Evolutionary conservation across 2,888 invertebrate species (phyloP).

Genomic region (Ophioninae sp.): DNA sequence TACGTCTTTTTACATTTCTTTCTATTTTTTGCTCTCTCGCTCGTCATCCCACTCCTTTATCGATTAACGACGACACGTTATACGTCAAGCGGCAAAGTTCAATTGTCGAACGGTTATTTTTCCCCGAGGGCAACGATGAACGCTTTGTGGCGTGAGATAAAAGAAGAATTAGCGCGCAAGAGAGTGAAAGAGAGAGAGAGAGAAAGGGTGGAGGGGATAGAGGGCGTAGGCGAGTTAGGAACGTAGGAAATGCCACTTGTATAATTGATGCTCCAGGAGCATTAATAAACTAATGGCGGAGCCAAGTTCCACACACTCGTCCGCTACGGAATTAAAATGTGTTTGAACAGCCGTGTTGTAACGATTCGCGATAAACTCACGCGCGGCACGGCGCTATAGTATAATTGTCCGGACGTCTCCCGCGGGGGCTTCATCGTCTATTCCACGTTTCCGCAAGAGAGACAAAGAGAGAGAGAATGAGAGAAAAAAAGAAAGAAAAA

Average conservation of each 20-base stretch:
- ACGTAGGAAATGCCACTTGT: constrained; percentile 44
- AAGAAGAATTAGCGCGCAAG: constrained; percentile 39
- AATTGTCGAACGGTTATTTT: constrained; percentile 54
- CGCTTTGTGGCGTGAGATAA: constrained; percentile 47
- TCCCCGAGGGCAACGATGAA: constrained; percentile 49
- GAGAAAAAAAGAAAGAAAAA: background rate
- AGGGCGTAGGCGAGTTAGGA: background rate
- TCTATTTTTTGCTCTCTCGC: constrained; percentile 3
- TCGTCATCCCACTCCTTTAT: constrained; percentile 7
- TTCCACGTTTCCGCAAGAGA: constrained; percentile 24
- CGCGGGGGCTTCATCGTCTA: constrained; percentile 40
- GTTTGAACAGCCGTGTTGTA: constrained; percentile 57
- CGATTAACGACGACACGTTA: constrained; percentile 17
- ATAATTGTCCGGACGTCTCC: constrained; percentile 49
- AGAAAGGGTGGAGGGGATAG: background rate
- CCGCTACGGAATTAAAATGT: constrained; percentile 50
- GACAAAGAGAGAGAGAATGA: background rate
- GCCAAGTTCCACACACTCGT: constrained; percentile 35
- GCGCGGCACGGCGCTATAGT: constrained; percentile 29
- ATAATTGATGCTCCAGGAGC: constrained; percentile 54
- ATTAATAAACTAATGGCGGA: constrained; percentile 56
- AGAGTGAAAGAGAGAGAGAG: constrained; percentile 3
- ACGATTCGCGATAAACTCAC: constrained; percentile 54
- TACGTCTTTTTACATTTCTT: background rate
- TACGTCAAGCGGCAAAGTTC: constrained; percentile 24